These are phyloP conservation scores for Psettodes erumei DNA, from an alignment of 2,113 vertebrate genomes.

Conservation along the genomic window DNA sequence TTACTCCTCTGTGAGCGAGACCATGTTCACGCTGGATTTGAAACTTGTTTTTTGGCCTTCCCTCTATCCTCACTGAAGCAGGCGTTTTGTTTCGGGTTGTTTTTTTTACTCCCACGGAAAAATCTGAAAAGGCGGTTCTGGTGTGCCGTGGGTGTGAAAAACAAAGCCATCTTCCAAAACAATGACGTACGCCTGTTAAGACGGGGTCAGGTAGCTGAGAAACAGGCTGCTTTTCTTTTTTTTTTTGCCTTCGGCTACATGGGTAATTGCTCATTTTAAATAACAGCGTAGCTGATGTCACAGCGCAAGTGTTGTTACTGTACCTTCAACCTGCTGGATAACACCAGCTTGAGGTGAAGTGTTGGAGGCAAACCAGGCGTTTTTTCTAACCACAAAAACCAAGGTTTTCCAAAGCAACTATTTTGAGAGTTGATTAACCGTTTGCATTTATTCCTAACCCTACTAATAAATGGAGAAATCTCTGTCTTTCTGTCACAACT, in stretches of 20 bases:
- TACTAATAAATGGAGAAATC: too few relatives aligned
- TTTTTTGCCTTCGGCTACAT: background rate
- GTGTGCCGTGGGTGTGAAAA: slow-evolving; percentile 7
- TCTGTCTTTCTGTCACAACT: too few relatives aligned
- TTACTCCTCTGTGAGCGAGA: background rate
- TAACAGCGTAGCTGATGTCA: background rate
- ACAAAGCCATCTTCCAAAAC: slow-evolving; percentile 33
- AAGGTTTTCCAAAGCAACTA: too few relatives aligned
- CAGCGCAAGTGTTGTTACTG: background rate
- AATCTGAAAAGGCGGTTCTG: background rate
- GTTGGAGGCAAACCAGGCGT: too few relatives aligned
- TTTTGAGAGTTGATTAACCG: too few relatives aligned
- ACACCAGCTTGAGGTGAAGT: too few relatives aligned
- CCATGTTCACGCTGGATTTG: background rate
- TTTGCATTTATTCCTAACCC: too few relatives aligned
- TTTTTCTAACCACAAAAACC: too few relatives aligned
- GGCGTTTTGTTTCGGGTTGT: too few relatives aligned
- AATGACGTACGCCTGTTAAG: background rate
- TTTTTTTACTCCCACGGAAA: slow-evolving; percentile 12
- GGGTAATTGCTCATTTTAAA: background rate
- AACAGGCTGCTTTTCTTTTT: too few relatives aligned
- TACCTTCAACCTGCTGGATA: too few relatives aligned
- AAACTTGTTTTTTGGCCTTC: background rate
- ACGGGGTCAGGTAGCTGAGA: background rate
- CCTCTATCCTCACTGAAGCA: background rate